Evolutionary conservation across 2,113 vertebrate species (phyloP), one percentile per base, ranked within the genome.

Genomic region (Misgurnus anguillicaudatus): DNA sequence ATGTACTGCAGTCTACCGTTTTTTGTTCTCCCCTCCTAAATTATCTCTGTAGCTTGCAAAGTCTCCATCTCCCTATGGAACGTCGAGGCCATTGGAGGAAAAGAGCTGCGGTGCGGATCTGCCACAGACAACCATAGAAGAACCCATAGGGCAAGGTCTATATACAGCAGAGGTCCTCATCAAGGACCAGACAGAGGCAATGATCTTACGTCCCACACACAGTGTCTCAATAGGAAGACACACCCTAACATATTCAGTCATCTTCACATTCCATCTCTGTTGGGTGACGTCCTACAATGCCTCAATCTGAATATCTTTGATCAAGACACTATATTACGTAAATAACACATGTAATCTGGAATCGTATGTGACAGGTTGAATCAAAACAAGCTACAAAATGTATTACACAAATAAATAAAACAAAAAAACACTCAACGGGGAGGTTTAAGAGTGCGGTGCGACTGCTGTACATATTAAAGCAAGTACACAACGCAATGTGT

Each of bases 151-250:
- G 39, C 71, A 74, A 74, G 55, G 55, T 17, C 71, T 31, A 47
- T 41, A 74, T 47, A 74, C 57, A 74, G 39, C 39, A 82, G 75
- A 82, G 63, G 41, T 24, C 39, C 39, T 47, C 19, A 65, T 65
- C 48, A 60, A 75, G 53, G 41, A 75, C 57, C 65, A 70, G 73
- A 61, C 9, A 42, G 11, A 47, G 61, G 57, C 45, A 5, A 21
- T 41, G 53, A 45, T 42, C 41, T 79, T 71, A 42, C 31, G 13
- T 77, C 51, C 64, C 38, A 71, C 68, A 71, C 47, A 70, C 58
- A 53, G 11, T 47, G 41, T 66, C 21, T 38, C 48, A 75, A 64
- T 77, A 62, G 42, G 57, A 75, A 64, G 41, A 78, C 71, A 47
- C 57, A 61, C 57, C 71, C 71, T 62, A 39, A 62, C 19, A 14